A percentile compares a stretch with the other conserved stretches of the same genome.
These are phyloP conservation scores for Osedax frankpressi DNA, from an alignment of 2,888 invertebrate genomes.

Conservation along the genomic window DNA sequence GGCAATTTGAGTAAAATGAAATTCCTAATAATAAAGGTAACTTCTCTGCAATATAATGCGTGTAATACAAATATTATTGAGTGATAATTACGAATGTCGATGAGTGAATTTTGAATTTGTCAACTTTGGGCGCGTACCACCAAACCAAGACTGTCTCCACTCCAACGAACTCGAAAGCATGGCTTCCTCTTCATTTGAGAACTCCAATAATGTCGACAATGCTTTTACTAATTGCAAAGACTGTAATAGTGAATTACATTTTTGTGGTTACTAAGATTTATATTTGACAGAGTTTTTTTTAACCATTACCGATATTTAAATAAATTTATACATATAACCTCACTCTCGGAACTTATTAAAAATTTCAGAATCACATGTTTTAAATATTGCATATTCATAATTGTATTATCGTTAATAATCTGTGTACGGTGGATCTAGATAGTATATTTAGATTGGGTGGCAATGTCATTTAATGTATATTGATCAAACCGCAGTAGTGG, in stretches of 20 bases:
- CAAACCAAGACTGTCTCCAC: conserved; percentile 64
- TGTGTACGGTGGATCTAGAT: not conserved
- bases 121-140: conserved; percentile 28
- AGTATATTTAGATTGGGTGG: too few relatives aligned
- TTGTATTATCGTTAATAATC: not conserved
- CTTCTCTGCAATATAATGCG: too few relatives aligned
- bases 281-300: too few relatives aligned
- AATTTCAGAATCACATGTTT: not conserved
- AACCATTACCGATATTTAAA: too few relatives aligned
- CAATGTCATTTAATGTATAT: too few relatives aligned
- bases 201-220: conserved; percentile 67
- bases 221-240: conserved; percentile 79
- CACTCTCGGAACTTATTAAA: not conserved
- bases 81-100: not conserved
- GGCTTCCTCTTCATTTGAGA: conserved; percentile 74
- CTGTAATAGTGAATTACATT: too few relatives aligned
- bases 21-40: too few relatives aligned
- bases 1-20: too few relatives aligned
- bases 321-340: too few relatives aligned
- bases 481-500: too few relatives aligned
- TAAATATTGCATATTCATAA: not conserved
- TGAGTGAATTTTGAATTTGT: not conserved
- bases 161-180: conserved; percentile 65
- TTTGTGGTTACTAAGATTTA: too few relatives aligned
- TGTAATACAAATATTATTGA: too few relatives aligned